Conservation (phyloP, 1,140 invertebrate genomes). For the Ceratosolen solmsi region DNA sequence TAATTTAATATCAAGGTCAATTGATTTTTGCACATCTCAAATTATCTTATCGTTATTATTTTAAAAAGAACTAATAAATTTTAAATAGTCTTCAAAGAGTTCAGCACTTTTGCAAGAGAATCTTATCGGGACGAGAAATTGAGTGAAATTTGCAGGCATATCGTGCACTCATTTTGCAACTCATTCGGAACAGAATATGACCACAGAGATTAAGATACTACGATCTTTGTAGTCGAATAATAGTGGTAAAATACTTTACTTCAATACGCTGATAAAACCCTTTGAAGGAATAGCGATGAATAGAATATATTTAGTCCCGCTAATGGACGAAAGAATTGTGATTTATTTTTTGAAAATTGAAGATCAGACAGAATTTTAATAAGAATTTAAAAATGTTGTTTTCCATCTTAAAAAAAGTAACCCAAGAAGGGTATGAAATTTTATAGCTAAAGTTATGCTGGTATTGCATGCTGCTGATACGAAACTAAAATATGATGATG, state of each 20-base stretch:
- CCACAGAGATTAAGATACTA: conserved; percentile 5
- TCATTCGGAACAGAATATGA: neutral
- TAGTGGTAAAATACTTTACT: neutral
- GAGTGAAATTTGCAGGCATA: neutral
- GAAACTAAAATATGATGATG: conserved; percentile 27
- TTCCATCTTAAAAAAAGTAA: conserved; percentile 24
- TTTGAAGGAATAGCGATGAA: neutral
- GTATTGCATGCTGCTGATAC: conserved; percentile 10
- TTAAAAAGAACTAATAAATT: too few species aligned
- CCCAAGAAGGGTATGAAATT: conserved; percentile 36
- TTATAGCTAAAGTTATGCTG: conserved; percentile 23
- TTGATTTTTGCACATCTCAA: too few species aligned
- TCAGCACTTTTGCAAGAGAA: neutral
- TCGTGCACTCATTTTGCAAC: neutral
- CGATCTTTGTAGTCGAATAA: neutral
- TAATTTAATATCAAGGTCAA: too few species aligned
- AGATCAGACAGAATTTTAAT: conserved; percentile 1
- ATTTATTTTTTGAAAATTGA: conserved; percentile 20
- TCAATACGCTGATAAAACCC: neutral
- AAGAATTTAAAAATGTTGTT: conserved; percentile 31
- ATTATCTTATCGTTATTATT: too few species aligned
- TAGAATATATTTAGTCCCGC: conserved; percentile 1
- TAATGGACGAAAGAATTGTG: neutral
- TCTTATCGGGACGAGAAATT: neutral
- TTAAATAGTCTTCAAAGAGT: neutral